phyloP scores from a whole-genome alignment of 1,140 invertebrate species.

The Cepaea nemoralis region DNA sequence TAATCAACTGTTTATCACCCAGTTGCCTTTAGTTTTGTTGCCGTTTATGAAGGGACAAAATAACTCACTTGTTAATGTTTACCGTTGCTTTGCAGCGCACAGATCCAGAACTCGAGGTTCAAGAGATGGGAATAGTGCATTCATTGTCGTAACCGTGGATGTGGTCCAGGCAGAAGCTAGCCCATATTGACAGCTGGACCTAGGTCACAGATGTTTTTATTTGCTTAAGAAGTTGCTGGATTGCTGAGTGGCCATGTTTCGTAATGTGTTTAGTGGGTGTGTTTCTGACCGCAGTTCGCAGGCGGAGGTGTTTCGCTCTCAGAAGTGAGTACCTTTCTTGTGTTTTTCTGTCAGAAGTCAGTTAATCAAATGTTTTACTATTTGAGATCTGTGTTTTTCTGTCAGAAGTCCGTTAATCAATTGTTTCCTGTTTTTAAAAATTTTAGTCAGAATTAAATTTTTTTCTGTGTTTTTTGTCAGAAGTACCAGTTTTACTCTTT shows the following conservation, averaged over 20 bases:
- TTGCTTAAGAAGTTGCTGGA: constrained; percentile 11
- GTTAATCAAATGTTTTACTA: no score
- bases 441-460: no score
- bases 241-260: constrained; percentile 60
- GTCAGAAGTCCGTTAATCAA: no score
- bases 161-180: constrained; percentile 3
- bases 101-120: neutral
- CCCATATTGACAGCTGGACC: neutral
- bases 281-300: constrained; percentile 66
- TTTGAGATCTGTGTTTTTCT: no score
- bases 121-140: neutral
- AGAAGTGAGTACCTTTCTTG: constrained; percentile 56
- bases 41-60: no score
- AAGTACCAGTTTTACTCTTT: no score
- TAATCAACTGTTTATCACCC: no score
- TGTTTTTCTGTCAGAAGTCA: no score
- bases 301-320: constrained; percentile 59
- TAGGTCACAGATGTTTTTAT: neutral
- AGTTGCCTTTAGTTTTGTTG: no score
- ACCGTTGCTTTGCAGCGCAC: neutral
- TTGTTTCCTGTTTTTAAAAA: no score
- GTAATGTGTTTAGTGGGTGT: constrained; percentile 69
- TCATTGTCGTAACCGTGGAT: neutral
- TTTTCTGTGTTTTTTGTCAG: no score
- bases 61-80: neutral